Conservation (phyloP, 2,797 vertebrate genomes). For the Xiphorhynchus erythropygius region DNA sequence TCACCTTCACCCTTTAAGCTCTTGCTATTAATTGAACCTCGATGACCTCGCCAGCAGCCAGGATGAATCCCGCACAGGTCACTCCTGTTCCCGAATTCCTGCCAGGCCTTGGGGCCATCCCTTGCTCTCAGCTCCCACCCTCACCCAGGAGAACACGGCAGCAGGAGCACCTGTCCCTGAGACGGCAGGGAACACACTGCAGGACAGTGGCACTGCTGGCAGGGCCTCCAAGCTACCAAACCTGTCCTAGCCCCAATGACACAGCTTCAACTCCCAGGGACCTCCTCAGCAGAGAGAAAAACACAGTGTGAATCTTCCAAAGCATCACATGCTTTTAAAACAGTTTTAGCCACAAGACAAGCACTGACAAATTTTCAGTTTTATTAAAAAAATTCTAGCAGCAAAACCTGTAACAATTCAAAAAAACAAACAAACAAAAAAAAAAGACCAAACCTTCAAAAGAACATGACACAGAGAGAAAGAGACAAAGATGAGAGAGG, state of each 20-base stretch:
- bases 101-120: neutral
- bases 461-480: slow-evolving; percentile 68
- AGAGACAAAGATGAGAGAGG: slow-evolving; percentile 49
- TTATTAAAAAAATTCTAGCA: slow-evolving; percentile 83
- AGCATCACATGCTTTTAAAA: neutral
- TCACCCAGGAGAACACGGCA: accelerated
- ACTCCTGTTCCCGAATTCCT: neutral
- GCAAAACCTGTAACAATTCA: slow-evolving; percentile 80
- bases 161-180: neutral
- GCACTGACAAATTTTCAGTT: slow-evolving; percentile 64
- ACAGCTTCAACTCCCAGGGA: neutral
- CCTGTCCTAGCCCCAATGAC: neutral
- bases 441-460: neutral
- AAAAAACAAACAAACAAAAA: neutral
- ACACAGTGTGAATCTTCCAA: accelerated
- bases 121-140: neutral
- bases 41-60: neutral
- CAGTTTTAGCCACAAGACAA: neutral
- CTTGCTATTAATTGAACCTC: neutral
- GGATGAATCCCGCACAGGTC: neutral
- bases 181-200: neutral
- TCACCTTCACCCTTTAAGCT: neutral
- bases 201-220: neutral
- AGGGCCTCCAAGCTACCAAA: neutral
- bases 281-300: neutral